These are phyloP conservation scores for Drosophila phalerata DNA, from an alignment of 2,888 invertebrate genomes.

Conservation along the genomic window DNA sequence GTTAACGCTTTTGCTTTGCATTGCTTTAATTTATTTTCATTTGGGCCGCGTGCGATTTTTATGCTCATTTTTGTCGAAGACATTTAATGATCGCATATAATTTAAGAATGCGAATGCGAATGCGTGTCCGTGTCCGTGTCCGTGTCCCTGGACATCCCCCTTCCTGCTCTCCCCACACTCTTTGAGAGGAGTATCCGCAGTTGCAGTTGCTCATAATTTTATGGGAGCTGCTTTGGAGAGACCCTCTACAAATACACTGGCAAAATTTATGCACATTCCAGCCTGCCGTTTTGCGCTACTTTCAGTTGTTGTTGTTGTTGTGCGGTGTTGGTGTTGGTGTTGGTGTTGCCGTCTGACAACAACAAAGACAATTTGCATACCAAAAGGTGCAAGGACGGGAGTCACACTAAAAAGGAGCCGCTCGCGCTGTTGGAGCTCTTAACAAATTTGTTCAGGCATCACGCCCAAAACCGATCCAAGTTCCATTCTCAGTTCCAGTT, in stretches of 20 bases:
- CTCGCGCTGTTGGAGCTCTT: constrained; percentile 83
- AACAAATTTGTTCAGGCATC: constrained; percentile 84
- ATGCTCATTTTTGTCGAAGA: constrained; percentile 81
- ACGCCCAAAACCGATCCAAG: constrained; percentile 68
- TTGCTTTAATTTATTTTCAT: constrained; percentile 78
- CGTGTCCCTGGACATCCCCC: constrained; percentile 21
- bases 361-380: constrained; percentile 74
- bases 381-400: constrained; percentile 64
- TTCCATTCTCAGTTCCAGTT: constrained; percentile 7
- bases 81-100: constrained; percentile 83
- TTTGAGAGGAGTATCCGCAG: constrained; percentile 29
- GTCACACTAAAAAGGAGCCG: constrained; percentile 80
- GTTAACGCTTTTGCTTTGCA: constrained; percentile 60
- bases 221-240: constrained; percentile 73
- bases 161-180: constrained; percentile 3
- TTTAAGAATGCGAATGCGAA: constrained; percentile 73
- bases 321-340: constrained; percentile 12
- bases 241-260: constrained; percentile 59
- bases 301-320: constrained; percentile 6
- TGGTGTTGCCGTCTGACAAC: constrained; percentile 32
- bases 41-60: constrained; percentile 79
- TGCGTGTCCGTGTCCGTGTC: constrained; percentile 45
- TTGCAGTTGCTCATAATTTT: constrained; percentile 82
- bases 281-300: constrained; percentile 26
- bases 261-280: constrained; percentile 83